A percentile compares a stretch with the other conserved stretches of the same genome.
These are phyloP conservation scores for Xanthia togata DNA, from an alignment of 2,888 invertebrate genomes.

Conservation along the genomic window DNA sequence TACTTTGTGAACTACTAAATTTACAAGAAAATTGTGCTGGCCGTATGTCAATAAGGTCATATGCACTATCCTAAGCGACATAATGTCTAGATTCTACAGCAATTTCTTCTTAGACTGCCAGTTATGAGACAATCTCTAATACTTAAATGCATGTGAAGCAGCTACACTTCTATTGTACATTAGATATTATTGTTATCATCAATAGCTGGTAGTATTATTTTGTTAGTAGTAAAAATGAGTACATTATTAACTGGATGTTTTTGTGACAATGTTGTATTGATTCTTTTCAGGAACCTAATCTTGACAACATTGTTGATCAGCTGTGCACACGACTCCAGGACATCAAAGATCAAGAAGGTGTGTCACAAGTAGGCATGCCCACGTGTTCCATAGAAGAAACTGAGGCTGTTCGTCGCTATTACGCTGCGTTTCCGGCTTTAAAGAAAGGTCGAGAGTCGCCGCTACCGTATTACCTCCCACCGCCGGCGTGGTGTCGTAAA, in stretches of 20 bases:
- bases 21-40: background rate
- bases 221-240: conserved; percentile 14
- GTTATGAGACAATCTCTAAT: background rate
- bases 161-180: conserved; percentile 19
- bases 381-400: conserved; percentile 88
- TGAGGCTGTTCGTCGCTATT: conserved; percentile 94
- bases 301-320: conserved; percentile 96
- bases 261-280: conserved; percentile 29
- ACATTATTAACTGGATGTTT: background rate
- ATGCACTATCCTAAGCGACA: background rate
- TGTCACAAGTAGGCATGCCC: conserved; percentile 88
- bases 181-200: conserved; percentile 13
- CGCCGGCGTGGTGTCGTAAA: conserved; percentile 87
- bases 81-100: background rate
- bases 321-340: conserved; percentile 94
- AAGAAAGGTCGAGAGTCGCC: conserved; percentile 88
- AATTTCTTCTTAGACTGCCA: conserved; percentile 1
- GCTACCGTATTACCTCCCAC: conserved; percentile 85
- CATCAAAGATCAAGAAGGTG: conserved; percentile 88
- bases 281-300: conserved; percentile 93
- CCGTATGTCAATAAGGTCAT: background rate
- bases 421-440: conserved; percentile 94
- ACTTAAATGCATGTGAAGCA: conserved; percentile 22
- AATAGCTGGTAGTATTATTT: conserved; percentile 12
- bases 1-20: background rate